Evolutionary conservation across 2,888 invertebrate genomes (phyloP), one percentile per base, ranked within the genome.

Genomic region (Lamellibrachia satsuma): DNA sequence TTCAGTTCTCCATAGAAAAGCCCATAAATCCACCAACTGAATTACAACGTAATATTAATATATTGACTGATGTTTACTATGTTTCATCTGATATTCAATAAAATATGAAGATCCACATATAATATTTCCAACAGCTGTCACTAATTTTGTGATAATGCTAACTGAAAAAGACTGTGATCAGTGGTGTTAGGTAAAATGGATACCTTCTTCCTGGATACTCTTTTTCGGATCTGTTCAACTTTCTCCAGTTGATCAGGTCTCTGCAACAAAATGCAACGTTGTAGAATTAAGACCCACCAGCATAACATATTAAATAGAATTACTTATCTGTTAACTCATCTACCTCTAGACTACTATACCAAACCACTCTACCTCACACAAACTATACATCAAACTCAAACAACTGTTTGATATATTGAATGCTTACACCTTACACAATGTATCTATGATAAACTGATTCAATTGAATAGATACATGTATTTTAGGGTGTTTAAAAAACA

Each of bases 221-320:
- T 95, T 94, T 97, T 96, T 93, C 97, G 96, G 93, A 97, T 96
- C 93, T 97, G 97, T 92, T 97, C 97, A 1, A 97, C 96, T 97
- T 98, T 99, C 96, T 99, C 99, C 93, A 99, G 97, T 96, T 99
- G 99, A 22, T 99, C 99, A 0, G 99, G 99, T 91, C 94, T 90
- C 94, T 94, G 92, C 91, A 93, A 92, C 52, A 90, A 93, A 90
- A 27, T n/a, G 15, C n/a, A 60, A 55, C 39, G 51, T 60, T 15
- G 7, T n/a, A 57, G 57, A 11, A 91, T 7, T 90, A 52, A 52
- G 27, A 51, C 15, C 51, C 51, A 52, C 90, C 52, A 92, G 51
- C 27, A 52, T 91, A 60, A 92, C 22, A 52, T 11, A 52, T 22
- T 15, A 2, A 51, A 90, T 27, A 57, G 51, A 60, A 92, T 8